Evolutionary conservation across 2,888 invertebrate species (phyloP), one percentile per base, ranked within the genome.

Genomic region (Thalpophila matura): DNA sequence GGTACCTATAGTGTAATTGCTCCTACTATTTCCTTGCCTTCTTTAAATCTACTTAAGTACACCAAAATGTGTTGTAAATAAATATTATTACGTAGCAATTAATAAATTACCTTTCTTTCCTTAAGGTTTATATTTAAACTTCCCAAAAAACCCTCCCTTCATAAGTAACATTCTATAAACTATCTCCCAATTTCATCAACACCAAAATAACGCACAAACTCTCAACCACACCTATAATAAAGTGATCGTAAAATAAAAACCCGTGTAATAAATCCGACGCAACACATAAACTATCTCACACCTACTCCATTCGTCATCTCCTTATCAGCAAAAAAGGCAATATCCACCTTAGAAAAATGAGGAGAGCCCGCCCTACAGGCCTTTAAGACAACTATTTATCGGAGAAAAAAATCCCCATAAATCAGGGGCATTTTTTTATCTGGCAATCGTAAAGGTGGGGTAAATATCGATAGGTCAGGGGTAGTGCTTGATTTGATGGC

Each of bases 351-450:
- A 73, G 86, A 91, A 88, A 92, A 91, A 93, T 92, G 92, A 91
- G 89, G 79, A 76, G 75, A 81, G 79, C 83, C 82, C 87, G 88
- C 90, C 92, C 91, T 88, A 70, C 77, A 77, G 85, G 86, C 89
- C 92, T 88, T 85, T 89, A 89, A 92, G 90, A 92, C 92, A 92
- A 93, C 93, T 93, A 93, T 92, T 94, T 93, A 93, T 92, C 90
- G 89, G 83, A 80, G 82, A 83, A 81, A 84, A 80, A 87, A 86
- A 80, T 79, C 75, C 76, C 83, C 85, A 91, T 92, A 92, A 92
- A 92, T 92, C 92, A 91, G 79, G 84, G 82, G 84, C 81, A 86
- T 66, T 77, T 90, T 91, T 89, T 90, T 91, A 91, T 92, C 91
- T 89, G 86, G 83, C 87, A 87, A 91, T 92, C 91, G 90, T 82